Evolutionary conservation across 1,140 invertebrate genomes (phyloP), one percentile per base, ranked within the genome.

Genomic region (Musca vetustissima): DNA sequence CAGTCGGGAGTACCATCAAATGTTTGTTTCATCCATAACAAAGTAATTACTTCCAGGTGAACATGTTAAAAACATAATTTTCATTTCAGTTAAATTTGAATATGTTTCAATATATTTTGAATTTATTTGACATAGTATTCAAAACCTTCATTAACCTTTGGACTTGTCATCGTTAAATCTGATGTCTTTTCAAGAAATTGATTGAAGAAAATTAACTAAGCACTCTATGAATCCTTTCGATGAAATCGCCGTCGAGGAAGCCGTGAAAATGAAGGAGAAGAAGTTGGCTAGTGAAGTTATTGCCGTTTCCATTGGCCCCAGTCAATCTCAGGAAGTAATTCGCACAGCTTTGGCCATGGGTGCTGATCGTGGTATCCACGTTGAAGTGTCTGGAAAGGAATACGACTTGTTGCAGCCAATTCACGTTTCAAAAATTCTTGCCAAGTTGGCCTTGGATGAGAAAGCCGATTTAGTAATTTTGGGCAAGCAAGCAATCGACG

Each of bases 151-250:
- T n/a, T n/a, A n/a, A n/a, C n/a, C n/a, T n/a, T n/a, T n/a, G n/a
- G n/a, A n/a, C n/a, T n/a, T n/a, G n/a, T n/a, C n/a, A n/a, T n/a
- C n/a, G n/a, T n/a, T n/a, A n/a, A n/a, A n/a, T n/a, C n/a, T n/a
- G n/a, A n/a, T n/a, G n/a, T n/a, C n/a, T n/a, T n/a, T n/a, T n/a
- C 28, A 32, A 32, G 3, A 32, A 32, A 32, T 32, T 32, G 28
- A 4, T 3, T 32, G 28, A 15, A 15, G 48, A 25, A 52, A 24
- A n/a, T n/a, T n/a, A n/a, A n/a, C n/a, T n/a, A 99, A 99, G 83
- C 97, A 99, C 84, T 98, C 96, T 0, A 97, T 99, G 93, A 99
- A 99, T 83, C 98, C 98, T 1, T 99, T 99, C 83, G 97, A 99
- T 87, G 98, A 99, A 85, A 99, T 99, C 74, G 98, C 97, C 9